Base-by-base conservation (phyloP, 2,113 vertebrate genomes). In the Anarrhichthys ocellatus region DNA sequence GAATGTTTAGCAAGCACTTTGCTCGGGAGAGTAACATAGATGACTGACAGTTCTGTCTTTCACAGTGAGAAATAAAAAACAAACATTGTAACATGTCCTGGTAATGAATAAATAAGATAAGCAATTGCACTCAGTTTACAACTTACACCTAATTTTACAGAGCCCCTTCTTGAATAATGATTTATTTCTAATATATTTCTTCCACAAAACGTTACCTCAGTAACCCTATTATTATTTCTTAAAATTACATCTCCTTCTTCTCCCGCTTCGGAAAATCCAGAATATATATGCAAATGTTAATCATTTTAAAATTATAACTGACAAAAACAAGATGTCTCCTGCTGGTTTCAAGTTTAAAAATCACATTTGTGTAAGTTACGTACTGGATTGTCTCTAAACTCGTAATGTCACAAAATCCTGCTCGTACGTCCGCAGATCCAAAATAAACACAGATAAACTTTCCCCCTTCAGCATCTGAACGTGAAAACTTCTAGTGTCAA, bases 21-120 rank as follows among this genome's bases (percentile, higher is more conserved):
- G 22, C 50, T 22, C 6, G 9, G n/a, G 5, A 74, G 40, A 64
- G 50, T 36, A 27, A 36, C 17, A 42, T 20, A 46, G 22, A 80
- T 64, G 22, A n/a, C 50, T 38, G 36, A 42, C 44, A 62, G 36
- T 68, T 72, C 59, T 74, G 48, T 74, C 20, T 70, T n/a, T 61
- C 7, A 36, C 0, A 22, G 8, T 24, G 44, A 71, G n/a, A 63
- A 22, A 63, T 63, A 63, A 58, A 72, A 52, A 32, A 42, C 18
- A 42, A 13, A 70, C 48, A 11, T 2, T 65, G n/a, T 13, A 5
- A 65, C 14, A 9, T 64, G 13, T 2, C 24, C 46, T 65, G 10
- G 17, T 56, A 67, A 66, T 46, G 11, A 46, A 32, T 22, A 46
- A 46, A 62, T 44, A 29, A 20, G 22, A 27, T 32, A 46, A 73